phyloP scores from a whole-genome alignment of 2,888 invertebrate species.

The Schizotus pectinicornis region DNA sequence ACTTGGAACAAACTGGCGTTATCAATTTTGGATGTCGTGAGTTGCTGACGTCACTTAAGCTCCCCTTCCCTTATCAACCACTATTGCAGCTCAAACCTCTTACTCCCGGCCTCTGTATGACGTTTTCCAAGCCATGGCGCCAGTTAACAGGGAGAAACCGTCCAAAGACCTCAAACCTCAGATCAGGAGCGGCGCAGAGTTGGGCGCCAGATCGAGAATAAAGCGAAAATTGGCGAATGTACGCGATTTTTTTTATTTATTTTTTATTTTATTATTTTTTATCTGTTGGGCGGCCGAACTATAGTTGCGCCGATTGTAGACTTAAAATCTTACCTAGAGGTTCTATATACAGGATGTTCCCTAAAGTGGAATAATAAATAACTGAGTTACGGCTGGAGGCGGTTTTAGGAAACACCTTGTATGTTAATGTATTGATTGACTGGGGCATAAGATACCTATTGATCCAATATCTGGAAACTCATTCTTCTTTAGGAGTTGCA shows the following conservation, averaged over 20 bases:
- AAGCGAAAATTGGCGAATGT: conserved; percentile 65
- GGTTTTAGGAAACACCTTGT: no score
- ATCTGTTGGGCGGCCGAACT: no score
- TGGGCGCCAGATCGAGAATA: conserved; percentile 56
- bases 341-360: no score
- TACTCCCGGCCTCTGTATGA: conserved; percentile 53
- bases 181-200: conserved; percentile 22
- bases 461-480: no score
- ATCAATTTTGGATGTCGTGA: conserved; percentile 69
- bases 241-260: conserved; percentile 36
- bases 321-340: no score
- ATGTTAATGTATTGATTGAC: no score
- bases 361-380: not conserved
- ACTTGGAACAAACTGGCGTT: conserved; percentile 67
- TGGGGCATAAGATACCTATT: no score
- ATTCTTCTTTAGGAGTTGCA: not conserved
- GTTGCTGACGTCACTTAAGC: conserved; percentile 38
- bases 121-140: conserved; percentile 19
- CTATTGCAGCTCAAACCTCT: conserved; percentile 35
- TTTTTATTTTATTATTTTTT: conserved; percentile 21
- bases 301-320: no score
- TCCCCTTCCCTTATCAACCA: not conserved
- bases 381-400: no score
- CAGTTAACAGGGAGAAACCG: conserved; percentile 10
- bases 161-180: conserved; percentile 17